A percentile compares a stretch with the other conserved stretches of the same genome.
Evolutionary conservation across 2,113 vertebrate species (phyloP).

Genomic region (Phycodurus eques): DNA sequence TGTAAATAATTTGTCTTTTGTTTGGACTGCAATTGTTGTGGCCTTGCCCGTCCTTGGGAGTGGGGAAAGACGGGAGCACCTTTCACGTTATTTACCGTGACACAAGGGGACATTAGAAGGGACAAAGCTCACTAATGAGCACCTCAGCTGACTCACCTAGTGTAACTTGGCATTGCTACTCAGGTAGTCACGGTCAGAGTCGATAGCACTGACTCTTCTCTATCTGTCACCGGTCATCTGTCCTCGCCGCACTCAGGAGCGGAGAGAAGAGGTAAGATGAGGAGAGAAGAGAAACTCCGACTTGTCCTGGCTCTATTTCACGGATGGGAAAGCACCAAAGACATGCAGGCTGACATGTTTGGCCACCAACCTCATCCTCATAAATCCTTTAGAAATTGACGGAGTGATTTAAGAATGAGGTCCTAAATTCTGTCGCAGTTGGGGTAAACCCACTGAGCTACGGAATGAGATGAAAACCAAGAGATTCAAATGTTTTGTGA

Average conservation of each 20-base stretch:
- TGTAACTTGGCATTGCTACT: constrained; percentile 23
- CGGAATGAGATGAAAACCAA: constrained; percentile 32
- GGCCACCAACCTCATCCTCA: constrained; percentile 27
- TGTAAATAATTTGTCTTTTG: not conserved
- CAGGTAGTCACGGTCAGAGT: constrained; percentile 40
- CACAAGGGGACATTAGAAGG: constrained; percentile 29
- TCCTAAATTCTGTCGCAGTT: constrained; percentile 18
- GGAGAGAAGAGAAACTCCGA: constrained; percentile 26
- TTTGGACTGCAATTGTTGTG: not conserved
- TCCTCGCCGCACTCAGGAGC: constrained; percentile 15
- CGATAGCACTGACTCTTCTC: constrained; percentile 37
- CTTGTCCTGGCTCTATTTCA: constrained; percentile 55
- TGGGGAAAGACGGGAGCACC: not conserved
- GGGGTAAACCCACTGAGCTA: constrained; percentile 5
- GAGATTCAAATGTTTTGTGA: constrained; percentile 22
- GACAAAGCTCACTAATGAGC: constrained; percentile 25
- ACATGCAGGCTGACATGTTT: constrained; percentile 34
- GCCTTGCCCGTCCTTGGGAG: not conserved
- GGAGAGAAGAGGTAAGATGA: not conserved
- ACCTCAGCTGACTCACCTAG: constrained; percentile 10
- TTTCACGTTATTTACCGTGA: not conserved
- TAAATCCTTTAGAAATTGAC: constrained; percentile 42
- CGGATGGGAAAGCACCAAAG: constrained; percentile 53
- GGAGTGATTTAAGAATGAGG: constrained; percentile 31
- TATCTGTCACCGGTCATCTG: constrained; percentile 25